Conservation (phyloP, 2,797 vertebrate genomes). For the Vultur gryphus region DNA sequence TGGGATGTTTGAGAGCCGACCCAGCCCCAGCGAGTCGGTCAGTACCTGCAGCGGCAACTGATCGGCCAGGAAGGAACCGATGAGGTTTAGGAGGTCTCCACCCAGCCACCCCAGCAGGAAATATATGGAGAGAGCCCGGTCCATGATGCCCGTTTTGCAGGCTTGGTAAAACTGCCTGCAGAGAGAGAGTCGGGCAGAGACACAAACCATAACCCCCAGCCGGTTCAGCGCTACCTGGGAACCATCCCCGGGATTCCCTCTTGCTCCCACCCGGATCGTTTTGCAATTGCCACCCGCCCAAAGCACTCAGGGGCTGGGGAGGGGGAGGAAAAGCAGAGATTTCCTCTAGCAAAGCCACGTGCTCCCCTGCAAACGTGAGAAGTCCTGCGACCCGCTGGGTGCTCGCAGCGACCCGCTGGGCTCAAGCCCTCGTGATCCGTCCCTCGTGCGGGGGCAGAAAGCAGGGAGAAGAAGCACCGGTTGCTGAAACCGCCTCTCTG, state of each 20-base stretch:
- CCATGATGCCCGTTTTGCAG: slow-evolving; percentile 89
- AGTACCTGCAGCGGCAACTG: slow-evolving; percentile 94
- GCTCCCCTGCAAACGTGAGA: not conserved
- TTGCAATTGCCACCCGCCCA: rapidly evolving
- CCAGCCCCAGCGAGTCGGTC: rapidly evolving
- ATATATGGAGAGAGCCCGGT: slow-evolving; percentile 91
- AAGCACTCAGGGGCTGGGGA: not conserved
- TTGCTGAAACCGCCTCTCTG: not conserved
- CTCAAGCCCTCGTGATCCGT: not conserved
- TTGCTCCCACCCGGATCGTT: not conserved
- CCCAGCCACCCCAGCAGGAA: slow-evolving; percentile 93
- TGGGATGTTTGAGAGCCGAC: not conserved
- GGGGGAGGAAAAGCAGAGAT: not conserved
- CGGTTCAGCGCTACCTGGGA: not conserved
- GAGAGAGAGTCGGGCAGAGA: not conserved
- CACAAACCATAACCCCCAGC: not conserved
- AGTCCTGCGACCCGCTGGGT: not conserved
- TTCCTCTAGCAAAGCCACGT: not conserved
- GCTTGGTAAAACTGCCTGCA: slow-evolving; percentile 90
- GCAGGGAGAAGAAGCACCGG: not conserved
- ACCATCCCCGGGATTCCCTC: not conserved
- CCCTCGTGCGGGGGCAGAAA: not conserved
- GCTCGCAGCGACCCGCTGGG: not conserved
- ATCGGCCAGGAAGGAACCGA: slow-evolving; percentile 90
- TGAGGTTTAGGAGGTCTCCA: slow-evolving; percentile 90